Conservation (phyloP, 2,888 invertebrate species). For the Trachelus stipa region DNA sequence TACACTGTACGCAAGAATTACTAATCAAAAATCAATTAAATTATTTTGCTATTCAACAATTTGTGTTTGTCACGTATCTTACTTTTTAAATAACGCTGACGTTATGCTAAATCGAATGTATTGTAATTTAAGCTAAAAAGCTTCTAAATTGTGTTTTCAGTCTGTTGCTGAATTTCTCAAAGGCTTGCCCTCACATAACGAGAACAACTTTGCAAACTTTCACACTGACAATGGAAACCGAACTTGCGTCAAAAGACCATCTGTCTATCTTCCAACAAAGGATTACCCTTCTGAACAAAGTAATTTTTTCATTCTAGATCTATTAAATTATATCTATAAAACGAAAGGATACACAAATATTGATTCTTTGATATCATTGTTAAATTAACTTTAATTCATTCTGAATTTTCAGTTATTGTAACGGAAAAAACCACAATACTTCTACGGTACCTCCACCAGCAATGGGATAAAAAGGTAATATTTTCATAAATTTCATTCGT, state of each 20-base stretch:
- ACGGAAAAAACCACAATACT: conserved; percentile 96
- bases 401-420: conserved; percentile 82
- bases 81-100: background rate
- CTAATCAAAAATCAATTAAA: too few species aligned
- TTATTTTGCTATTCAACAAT: too few species aligned
- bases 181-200: conserved; percentile 90
- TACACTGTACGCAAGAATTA: too few species aligned
- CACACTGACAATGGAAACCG: conserved; percentile 87
- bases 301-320: conserved; percentile 65
- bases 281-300: conserved; percentile 94
- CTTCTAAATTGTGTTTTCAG: conserved; percentile 68
- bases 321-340: conserved; percentile 12
- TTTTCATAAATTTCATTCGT: background rate
- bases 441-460: conserved; percentile 92
- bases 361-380: conserved; percentile 11
- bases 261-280: conserved; percentile 92
- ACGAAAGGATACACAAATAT: background rate
- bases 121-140: background rate
- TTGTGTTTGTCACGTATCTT: background rate
- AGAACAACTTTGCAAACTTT: conserved; percentile 90
- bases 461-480: conserved; percentile 93
- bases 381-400: background rate
- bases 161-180: conserved; percentile 91
- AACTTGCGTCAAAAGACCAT: conserved; percentile 86
- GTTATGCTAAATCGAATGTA: background rate